These are phyloP conservation scores for Petrocephalus schoutedeni DNA, from an alignment of 2,797 vertebrate species.

Conservation along the genomic window DNA sequence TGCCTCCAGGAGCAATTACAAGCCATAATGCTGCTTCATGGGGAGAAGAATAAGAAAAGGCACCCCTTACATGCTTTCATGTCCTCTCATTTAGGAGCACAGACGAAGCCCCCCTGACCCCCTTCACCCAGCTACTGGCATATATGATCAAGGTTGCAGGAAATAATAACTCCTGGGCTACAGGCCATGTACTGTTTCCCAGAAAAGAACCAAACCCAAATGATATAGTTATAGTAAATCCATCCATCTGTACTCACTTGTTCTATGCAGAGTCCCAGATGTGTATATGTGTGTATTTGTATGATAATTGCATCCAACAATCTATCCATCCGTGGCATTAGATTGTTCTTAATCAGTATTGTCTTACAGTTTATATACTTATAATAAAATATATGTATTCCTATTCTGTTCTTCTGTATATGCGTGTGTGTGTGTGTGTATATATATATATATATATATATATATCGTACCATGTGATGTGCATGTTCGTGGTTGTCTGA, in stretches of 20 bases:
- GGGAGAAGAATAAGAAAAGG: not conserved
- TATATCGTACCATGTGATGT: not conserved
- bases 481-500: not conserved
- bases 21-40: constrained; percentile 3
- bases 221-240: not conserved
- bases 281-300: not conserved
- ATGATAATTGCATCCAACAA: not conserved
- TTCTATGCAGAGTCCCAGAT: not conserved
- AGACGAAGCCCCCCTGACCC: not conserved
- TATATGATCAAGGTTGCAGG: constrained; percentile 9
- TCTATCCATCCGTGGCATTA: not conserved
- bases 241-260: too few relatives aligned
- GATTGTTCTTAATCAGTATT: not conserved
- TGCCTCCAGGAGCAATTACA: not conserved
- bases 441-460: not conserved
- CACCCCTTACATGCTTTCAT: constrained; percentile 14
- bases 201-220: not conserved
- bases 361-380: not conserved
- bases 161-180: not conserved
- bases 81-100: constrained; percentile 17
- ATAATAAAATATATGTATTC: not conserved
- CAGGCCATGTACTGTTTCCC: not conserved
- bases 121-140: not conserved
- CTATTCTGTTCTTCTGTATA: not conserved
- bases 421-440: not conserved